Evolutionary conservation across 2,888 invertebrate genomes (phyloP).

Genomic region (Drosophila niveifrons): DNA sequence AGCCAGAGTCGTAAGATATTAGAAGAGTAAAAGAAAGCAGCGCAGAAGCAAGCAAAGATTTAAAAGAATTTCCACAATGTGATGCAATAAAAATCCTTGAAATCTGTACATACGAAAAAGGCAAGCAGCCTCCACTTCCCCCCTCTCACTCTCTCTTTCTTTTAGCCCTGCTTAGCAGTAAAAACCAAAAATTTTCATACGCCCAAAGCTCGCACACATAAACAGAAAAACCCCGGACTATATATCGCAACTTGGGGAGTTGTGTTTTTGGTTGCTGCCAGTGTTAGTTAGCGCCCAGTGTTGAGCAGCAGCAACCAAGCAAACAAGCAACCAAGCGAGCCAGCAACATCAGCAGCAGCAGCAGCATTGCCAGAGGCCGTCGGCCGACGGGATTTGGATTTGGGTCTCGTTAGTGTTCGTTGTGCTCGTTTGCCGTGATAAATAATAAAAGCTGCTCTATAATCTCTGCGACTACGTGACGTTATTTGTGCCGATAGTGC

Average conservation of each 20-base stretch:
- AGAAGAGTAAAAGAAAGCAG: conserved; percentile 78
- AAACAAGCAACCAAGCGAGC: conserved; percentile 21
- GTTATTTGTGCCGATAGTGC: conserved; percentile 84
- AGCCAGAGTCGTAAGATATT: conserved; percentile 62
- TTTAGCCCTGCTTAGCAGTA: background rate
- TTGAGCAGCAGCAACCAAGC: conserved; percentile 28
- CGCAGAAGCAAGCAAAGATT: conserved; percentile 79
- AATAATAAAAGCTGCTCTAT: conserved; percentile 84
- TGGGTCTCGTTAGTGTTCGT: conserved; percentile 80
- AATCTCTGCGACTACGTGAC: conserved; percentile 85
- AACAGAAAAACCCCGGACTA: conserved; percentile 4
- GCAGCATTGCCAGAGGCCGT: conserved; percentile 13
- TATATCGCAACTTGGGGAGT: conserved; percentile 14
- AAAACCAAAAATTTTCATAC: conserved; percentile 2
- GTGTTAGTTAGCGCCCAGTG: conserved; percentile 26
- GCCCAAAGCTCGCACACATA: conserved; percentile 5
- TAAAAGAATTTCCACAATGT: conserved; percentile 82
- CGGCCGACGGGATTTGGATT: conserved; percentile 76
- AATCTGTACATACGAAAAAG: conserved; percentile 65
- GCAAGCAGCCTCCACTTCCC: conserved; percentile 3
- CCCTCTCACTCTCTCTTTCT: background rate
- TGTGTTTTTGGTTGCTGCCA: conserved; percentile 1
- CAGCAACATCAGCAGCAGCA: background rate
- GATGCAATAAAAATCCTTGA: conserved; percentile 82
- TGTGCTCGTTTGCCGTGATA: conserved; percentile 80